Percentiles rank a stretch among this genome's conserved stretches.
These are phyloP conservation scores for Gastracanthus pulcherrimus DNA, from an alignment of 2,888 invertebrate genomes.

Conservation along the genomic window DNA sequence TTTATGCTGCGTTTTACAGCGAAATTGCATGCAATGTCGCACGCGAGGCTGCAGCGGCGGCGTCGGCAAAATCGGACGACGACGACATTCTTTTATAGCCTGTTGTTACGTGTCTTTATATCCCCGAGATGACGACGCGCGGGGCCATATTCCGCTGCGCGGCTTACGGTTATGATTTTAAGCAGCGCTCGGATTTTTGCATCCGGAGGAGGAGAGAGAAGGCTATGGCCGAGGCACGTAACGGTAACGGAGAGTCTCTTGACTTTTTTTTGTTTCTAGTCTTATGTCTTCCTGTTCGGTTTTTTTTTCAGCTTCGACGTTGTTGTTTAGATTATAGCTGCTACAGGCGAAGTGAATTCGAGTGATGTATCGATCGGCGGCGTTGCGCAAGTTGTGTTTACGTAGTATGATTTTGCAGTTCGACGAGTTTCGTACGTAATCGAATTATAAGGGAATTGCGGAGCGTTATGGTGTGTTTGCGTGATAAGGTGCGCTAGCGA, in stretches of 20 bases:
- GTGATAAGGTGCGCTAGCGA: too few species aligned
- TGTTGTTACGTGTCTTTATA: conserved; percentile 46
- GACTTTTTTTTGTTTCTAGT: neutral
- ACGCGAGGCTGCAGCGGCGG: neutral
- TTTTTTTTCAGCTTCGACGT: neutral
- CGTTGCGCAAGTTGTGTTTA: too few species aligned
- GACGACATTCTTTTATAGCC: conserved; percentile 44
- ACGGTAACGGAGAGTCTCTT: neutral
- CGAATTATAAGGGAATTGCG: too few species aligned
- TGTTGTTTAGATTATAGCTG: neutral
- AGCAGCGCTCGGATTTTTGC: neutral
- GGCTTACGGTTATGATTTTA: conserved; percentile 17
- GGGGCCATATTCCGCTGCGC: neutral
- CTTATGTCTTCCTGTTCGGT: neutral
- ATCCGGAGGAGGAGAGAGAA: neutral
- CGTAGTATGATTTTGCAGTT: neutral
- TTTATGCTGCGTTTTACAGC: conserved; percentile 31
- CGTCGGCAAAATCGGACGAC: conserved; percentile 32
- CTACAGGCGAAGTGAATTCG: too few species aligned
- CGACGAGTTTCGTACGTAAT: neutral
- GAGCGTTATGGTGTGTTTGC: too few species aligned
- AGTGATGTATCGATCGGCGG: too few species aligned
- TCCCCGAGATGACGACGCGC: neutral
- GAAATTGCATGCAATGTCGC: conserved; percentile 45
- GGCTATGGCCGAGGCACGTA: neutral